phyloP scores from a whole-genome alignment of 1,140 invertebrate species.

The Pogonus chalceus region DNA sequence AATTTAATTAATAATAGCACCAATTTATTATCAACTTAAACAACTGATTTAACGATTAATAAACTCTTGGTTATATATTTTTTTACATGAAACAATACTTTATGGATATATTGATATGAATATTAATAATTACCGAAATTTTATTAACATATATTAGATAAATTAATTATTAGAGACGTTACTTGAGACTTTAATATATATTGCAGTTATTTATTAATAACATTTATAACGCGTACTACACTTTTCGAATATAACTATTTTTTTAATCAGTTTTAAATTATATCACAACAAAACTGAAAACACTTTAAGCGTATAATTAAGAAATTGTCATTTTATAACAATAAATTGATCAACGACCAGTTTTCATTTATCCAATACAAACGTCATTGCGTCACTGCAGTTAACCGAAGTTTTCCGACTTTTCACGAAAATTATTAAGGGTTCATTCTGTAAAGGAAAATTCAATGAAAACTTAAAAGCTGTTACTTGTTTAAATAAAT shows the following conservation, averaged over 20 bases:
- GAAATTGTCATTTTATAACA: neutral
- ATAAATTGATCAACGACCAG: neutral
- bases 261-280: neutral
- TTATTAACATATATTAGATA: neutral
- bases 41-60: too few relatives aligned
- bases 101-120: too few relatives aligned
- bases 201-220: neutral
- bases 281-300: neutral
- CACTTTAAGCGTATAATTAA: neutral
- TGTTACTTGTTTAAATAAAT: too few relatives aligned
- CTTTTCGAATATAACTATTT: neutral
- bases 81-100: too few relatives aligned
- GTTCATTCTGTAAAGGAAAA: too few relatives aligned
- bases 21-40: too few relatives aligned
- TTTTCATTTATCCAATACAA: constrained; percentile 10
- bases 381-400: constrained; percentile 20
- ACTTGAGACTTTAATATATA: neutral
- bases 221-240: neutral
- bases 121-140: neutral
- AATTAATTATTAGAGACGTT: neutral
- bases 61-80: too few relatives aligned
- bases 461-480: too few relatives aligned
- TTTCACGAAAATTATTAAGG: constrained; percentile 5
- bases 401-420: constrained; percentile 10
- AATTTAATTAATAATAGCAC: too few relatives aligned